These are phyloP conservation scores for Geopemphigus sp. DNA, from an alignment of 1,140 invertebrate genomes.

Conservation along the genomic window DNA sequence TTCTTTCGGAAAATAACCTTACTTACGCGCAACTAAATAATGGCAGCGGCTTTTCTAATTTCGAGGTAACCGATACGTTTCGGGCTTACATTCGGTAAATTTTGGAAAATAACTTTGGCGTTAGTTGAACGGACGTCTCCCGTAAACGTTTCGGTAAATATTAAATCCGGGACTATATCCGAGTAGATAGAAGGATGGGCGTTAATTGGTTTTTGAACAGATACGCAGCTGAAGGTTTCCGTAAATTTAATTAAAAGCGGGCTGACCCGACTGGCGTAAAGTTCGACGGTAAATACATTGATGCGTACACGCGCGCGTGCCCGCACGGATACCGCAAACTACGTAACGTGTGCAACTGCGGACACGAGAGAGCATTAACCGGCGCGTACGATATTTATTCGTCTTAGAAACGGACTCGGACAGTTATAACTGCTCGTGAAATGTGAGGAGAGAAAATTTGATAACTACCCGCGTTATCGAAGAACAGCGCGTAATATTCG, in stretches of 20 bases:
- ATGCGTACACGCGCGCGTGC: too few relatives aligned
- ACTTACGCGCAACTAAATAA: too few relatives aligned
- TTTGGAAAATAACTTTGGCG: not conserved
- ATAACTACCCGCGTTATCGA: too few relatives aligned
- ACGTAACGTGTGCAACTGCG: not conserved
- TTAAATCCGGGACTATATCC: not conserved
- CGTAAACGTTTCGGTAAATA: not conserved
- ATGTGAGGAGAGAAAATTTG: too few relatives aligned
- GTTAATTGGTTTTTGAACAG: constrained; percentile 34
- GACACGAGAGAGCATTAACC: not conserved
- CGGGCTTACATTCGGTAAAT: not conserved
- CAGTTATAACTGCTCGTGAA: not conserved
- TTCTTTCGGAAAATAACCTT: too few relatives aligned
- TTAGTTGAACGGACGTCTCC: not conserved
- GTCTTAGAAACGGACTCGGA: not conserved
- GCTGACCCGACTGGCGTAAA: not conserved
- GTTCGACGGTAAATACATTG: constrained; percentile 7
- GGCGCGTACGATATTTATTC: not conserved
- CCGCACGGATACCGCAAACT: not conserved
- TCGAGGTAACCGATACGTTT: not conserved
- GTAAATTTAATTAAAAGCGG: constrained; percentile 32
- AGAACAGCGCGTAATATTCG: too few relatives aligned
- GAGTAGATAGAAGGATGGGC: not conserved
- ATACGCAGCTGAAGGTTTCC: constrained; percentile 36
- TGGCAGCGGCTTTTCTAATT: too few relatives aligned